Conservation (phyloP, 1,140 invertebrate species). For the Araneus ventricosus region DNA sequence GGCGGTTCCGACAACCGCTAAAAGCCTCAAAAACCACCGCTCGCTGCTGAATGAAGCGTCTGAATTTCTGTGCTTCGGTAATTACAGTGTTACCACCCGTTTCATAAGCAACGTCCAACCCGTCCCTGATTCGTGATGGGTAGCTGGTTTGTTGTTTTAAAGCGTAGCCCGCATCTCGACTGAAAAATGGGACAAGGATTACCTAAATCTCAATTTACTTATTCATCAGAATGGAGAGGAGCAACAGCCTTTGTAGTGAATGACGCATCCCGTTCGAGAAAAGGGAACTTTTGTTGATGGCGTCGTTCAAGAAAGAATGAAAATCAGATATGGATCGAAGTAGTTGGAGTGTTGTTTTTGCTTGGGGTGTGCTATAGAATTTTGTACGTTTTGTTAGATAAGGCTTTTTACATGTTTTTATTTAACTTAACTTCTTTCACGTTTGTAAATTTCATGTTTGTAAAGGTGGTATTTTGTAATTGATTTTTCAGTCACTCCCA, state of each 20-base stretch:
- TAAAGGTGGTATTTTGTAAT: too few relatives aligned
- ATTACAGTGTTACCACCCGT: slow-evolving; percentile 1
- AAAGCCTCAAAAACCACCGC: neutral
- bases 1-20: neutral
- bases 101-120: neutral
- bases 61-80: neutral
- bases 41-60: neutral
- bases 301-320: neutral
- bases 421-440: too few relatives aligned
- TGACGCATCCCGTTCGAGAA: neutral
- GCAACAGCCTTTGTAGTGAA: neutral
- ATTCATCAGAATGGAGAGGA: neutral
- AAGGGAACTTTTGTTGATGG: neutral
- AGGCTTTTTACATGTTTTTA: too few relatives aligned
- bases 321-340: too few relatives aligned
- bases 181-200: slow-evolving; percentile 19
- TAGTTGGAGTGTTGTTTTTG: too few relatives aligned
- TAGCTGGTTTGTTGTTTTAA: neutral
- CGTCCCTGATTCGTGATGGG: neutral
- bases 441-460: too few relatives aligned
- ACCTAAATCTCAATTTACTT: neutral
- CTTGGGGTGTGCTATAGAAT: too few relatives aligned
- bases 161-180: slow-evolving; percentile 18
- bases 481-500: too few relatives aligned
- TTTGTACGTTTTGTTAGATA: too few relatives aligned